A percentile compares a stretch with the other conserved stretches of the same genome.
These are phyloP conservation scores for Archivesica marissinica DNA, from an alignment of 1,140 invertebrate species.

Conservation along the genomic window DNA sequence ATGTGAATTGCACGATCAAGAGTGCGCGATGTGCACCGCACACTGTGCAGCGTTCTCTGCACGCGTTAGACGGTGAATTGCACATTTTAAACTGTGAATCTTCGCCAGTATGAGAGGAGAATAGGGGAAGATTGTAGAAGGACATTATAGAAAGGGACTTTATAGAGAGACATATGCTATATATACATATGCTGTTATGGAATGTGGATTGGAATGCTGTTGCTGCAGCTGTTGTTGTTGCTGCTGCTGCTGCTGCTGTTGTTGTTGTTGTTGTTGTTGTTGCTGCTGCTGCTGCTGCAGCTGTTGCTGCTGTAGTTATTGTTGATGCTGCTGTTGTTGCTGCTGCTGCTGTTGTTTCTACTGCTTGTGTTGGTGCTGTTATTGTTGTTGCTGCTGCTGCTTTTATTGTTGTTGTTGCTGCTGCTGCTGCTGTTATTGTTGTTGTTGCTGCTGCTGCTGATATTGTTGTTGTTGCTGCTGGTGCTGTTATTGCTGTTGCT, in stretches of 20 bases:
- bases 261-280: background rate
- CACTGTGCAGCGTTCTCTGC: too few species aligned
- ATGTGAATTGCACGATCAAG: too few species aligned
- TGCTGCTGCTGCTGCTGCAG: background rate
- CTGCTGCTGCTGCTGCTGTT: conserved; percentile 11
- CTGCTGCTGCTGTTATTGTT: conserved; percentile 1
- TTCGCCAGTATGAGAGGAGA: too few species aligned
- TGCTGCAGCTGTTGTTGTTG: conserved; percentile 1
- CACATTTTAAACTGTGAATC: too few species aligned
- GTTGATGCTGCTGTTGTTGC: background rate
- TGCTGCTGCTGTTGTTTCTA: background rate
- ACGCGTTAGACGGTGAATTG: too few species aligned
- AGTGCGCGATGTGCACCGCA: too few species aligned
- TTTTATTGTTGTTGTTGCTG: background rate
- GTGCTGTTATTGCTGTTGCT: background rate
- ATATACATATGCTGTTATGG: too few species aligned
- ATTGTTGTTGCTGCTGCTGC: background rate
- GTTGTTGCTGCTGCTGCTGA: conserved; percentile 6
- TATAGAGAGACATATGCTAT: too few species aligned
- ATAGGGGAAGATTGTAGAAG: too few species aligned
- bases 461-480: conserved; percentile 8
- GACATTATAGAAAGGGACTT: too few species aligned
- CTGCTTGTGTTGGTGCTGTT: background rate
- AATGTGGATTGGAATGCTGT: background rate
- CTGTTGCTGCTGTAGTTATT: background rate